Conservation (phyloP, 1,140 invertebrate genomes). For the Ceratina calcarata region DNA sequence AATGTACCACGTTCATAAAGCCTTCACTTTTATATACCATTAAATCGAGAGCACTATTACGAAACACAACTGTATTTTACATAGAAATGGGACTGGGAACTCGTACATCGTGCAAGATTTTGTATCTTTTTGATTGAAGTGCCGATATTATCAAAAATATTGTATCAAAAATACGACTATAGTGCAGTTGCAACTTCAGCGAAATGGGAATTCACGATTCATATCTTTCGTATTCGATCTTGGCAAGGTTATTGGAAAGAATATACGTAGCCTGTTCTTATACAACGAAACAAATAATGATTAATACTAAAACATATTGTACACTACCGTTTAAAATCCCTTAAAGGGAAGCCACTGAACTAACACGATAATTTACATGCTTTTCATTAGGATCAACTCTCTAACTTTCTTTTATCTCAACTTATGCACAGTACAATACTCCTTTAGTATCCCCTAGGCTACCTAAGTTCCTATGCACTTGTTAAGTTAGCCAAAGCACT, state of each 20-base stretch:
- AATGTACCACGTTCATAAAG: too few relatives aligned
- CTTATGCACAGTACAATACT: not conserved
- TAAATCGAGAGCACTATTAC: too few relatives aligned
- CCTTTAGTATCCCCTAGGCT: not conserved
- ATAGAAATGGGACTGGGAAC: not conserved
- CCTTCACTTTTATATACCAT: too few relatives aligned
- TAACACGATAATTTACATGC: too few relatives aligned
- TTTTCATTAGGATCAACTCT: too few relatives aligned
- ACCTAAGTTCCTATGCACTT: not conserved
- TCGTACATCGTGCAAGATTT: not conserved
- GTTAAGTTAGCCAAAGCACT: not conserved
- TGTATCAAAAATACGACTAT: not conserved
- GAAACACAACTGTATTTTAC: not conserved
- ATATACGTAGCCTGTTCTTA: too few relatives aligned
- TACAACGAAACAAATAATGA: too few relatives aligned
- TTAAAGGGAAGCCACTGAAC: too few relatives aligned
- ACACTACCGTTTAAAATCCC: too few relatives aligned
- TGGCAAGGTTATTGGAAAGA: not conserved
- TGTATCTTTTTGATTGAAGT: not conserved
- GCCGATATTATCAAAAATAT: constrained; percentile 19
- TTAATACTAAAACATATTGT: too few relatives aligned
- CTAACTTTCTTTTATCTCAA: not conserved
- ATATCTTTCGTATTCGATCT: constrained; percentile 13
- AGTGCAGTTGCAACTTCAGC: constrained; percentile 19
- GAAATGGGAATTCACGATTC: constrained; percentile 20